Conservation (phyloP, 2,888 invertebrate genomes). For the Drosophila mayaguana region DNA sequence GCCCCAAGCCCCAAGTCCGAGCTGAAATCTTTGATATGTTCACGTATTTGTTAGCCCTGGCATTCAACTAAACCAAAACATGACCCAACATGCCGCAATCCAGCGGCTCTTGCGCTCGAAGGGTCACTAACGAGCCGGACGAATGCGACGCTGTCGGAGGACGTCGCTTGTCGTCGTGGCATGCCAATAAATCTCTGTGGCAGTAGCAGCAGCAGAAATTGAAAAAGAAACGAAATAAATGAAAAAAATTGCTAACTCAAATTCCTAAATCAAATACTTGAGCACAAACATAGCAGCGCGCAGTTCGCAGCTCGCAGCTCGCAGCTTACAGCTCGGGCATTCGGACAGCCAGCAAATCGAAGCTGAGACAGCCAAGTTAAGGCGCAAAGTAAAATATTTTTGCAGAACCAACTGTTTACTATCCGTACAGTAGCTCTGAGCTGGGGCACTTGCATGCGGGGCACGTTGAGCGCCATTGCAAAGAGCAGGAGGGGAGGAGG, state of each 20-base stretch:
- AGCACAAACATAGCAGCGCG: slow-evolving; percentile 48
- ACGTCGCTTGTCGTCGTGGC: slow-evolving; percentile 35
- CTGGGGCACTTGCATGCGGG: slow-evolving; percentile 10
- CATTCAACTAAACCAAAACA: slow-evolving; percentile 18
- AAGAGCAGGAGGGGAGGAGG: no score
- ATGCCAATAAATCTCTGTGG: slow-evolving; percentile 75
- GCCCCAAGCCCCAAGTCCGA: not conserved
- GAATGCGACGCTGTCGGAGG: slow-evolving; percentile 7
- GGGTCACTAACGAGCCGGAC: slow-evolving; percentile 66
- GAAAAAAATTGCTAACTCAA: slow-evolving; percentile 62
- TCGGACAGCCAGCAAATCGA: slow-evolving; percentile 56
- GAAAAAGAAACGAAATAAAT: not conserved
- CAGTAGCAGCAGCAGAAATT: slow-evolving; percentile 38
- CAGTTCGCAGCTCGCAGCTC: not conserved
- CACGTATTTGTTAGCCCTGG: slow-evolving; percentile 52
- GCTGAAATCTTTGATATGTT: slow-evolving; percentile 54
- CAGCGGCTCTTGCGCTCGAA: slow-evolving; percentile 32
- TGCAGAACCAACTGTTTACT: slow-evolving; percentile 52
- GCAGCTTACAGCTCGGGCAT: not conserved
- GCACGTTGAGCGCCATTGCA: slow-evolving; percentile 6
- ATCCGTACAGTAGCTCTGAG: slow-evolving; percentile 25
- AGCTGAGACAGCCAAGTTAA: slow-evolving; percentile 40
- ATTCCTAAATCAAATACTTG: slow-evolving; percentile 80
- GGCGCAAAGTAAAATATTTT: slow-evolving; percentile 62
- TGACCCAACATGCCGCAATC: slow-evolving; percentile 29